Evolutionary conservation across 2,113 vertebrate species (phyloP).

Genomic region (Apistogramma diplotaenia): DNA sequence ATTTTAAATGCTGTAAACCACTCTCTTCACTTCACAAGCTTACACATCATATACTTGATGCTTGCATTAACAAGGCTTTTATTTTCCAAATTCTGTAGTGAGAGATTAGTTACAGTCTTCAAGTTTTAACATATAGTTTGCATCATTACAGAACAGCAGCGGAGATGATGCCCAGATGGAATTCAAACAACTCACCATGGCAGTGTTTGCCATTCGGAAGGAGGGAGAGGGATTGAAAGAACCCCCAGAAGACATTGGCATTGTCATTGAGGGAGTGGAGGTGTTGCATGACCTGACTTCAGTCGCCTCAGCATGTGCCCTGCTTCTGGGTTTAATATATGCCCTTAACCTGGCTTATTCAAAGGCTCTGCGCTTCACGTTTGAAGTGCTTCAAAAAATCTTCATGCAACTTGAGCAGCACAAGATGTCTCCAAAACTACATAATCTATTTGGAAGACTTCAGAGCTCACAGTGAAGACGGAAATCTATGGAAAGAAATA

Average conservation of each 20-base stretch:
- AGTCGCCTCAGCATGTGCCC: conserved; percentile 7
- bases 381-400: not conserved
- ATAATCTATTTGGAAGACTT: not conserved
- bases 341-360: conserved; percentile 12
- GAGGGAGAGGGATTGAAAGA: too few species aligned
- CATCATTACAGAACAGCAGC: not conserved
- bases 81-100: too few species aligned
- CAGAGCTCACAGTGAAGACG: too few species aligned
- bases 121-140: not conserved
- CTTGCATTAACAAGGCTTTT: too few species aligned
- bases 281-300: not conserved
- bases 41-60: too few species aligned
- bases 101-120: too few species aligned
- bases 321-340: conserved; percentile 8
- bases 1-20: too few species aligned
- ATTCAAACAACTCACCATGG: not conserved
- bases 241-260: conserved; percentile 15
- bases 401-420: not conserved
- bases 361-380: not conserved
- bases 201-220: not conserved
- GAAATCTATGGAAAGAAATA: too few species aligned
- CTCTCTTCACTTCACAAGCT: too few species aligned
- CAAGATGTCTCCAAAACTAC: not conserved
- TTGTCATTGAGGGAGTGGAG: not conserved
- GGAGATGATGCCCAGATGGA: not conserved